Percentiles rank a stretch among this genome's conserved stretches.
phyloP scores from a whole-genome alignment of 2,797 vertebrate species.

The Phyllotis vaccarum region DNA sequence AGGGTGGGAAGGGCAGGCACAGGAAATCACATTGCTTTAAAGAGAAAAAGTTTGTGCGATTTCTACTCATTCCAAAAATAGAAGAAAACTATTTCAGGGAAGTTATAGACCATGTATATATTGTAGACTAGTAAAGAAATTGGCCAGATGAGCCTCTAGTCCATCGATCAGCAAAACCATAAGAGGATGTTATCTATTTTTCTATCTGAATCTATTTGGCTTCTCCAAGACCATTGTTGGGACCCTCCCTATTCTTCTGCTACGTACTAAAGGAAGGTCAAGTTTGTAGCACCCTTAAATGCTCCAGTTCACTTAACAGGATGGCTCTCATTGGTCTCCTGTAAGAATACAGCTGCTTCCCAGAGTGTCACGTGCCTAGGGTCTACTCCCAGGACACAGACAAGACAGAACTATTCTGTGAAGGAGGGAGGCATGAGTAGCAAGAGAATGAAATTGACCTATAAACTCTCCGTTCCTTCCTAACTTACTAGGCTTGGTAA shows the following conservation, averaged over 20 bases:
- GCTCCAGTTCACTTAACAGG: background rate
- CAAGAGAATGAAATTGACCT: background rate
- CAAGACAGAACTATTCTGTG: background rate
- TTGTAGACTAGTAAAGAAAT: background rate
- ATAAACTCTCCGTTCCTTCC: background rate
- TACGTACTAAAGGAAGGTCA: background rate
- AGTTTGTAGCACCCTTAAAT: background rate
- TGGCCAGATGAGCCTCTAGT: background rate
- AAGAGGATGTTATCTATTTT: background rate
- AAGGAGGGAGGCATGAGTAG: background rate
- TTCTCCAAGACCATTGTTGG: background rate
- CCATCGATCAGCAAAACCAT: background rate
- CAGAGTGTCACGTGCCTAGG: background rate
- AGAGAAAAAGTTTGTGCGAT: background rate
- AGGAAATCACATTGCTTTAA: background rate
- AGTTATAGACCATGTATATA: no score
- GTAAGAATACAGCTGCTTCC: background rate
- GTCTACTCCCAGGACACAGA: background rate
- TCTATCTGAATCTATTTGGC: background rate
- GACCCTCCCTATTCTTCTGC: background rate
- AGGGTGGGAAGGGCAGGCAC: background rate
- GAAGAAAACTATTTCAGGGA: background rate
- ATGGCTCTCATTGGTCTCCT: background rate
- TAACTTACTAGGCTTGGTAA: background rate
- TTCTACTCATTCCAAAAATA: slow-evolving; percentile 4